A percentile compares a stretch with the other conserved stretches of the same genome.
Conservation (phyloP, 2,113 vertebrate genomes). For the Tichodroma muraria region DNA sequence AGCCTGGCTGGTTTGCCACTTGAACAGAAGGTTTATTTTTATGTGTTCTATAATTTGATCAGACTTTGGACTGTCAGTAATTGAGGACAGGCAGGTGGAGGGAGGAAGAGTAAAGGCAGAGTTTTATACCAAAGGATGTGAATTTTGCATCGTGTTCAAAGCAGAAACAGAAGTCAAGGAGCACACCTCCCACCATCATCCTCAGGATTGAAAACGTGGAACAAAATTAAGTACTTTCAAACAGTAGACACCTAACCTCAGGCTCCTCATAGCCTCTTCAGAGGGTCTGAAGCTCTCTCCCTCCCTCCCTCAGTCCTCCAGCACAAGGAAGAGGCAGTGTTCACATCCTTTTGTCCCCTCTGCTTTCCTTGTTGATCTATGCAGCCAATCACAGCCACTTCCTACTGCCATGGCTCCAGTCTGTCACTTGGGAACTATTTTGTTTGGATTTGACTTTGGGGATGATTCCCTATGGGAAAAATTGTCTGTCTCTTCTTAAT, state of each 20-base stretch:
- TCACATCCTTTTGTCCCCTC: background rate
- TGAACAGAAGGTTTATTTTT: background rate
- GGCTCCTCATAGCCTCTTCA: background rate
- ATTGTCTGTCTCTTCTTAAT: background rate
- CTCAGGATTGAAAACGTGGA: background rate
- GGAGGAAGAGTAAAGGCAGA: background rate
- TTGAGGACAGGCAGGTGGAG: background rate
- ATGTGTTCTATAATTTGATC: background rate
- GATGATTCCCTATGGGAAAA: background rate
- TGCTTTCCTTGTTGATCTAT: background rate
- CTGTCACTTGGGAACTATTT: rapidly evolving
- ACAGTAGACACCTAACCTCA: background rate
- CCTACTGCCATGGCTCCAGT: rapidly evolving
- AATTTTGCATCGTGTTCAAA: background rate
- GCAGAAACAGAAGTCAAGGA: background rate
- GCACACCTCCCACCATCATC: rapidly evolving
- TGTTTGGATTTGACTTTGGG: background rate
- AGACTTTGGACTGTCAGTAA: background rate
- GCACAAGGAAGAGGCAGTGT: background rate
- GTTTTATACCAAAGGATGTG: background rate
- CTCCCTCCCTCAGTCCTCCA: background rate
- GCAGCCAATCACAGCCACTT: background rate
- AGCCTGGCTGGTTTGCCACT: background rate
- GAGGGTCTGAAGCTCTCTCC: background rate
- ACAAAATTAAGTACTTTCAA: background rate